Conservation (phyloP, 2,888 invertebrate species). For the Alviniconcha strummeri region DNA sequence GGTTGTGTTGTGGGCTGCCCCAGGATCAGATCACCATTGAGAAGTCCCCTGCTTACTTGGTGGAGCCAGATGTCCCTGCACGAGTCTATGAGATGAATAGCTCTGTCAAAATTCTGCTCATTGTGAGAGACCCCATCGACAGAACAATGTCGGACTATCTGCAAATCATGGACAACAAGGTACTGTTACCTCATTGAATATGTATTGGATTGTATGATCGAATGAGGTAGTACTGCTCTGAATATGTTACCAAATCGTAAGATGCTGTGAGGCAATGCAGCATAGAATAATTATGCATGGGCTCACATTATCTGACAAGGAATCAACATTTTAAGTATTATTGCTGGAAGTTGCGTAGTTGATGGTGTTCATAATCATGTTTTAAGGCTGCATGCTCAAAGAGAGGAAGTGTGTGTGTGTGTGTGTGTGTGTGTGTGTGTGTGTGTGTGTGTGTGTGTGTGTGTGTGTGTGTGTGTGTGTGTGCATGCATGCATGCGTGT, state of each 20-base stretch:
- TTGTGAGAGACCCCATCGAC: slow-evolving; percentile 95
- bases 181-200: background rate
- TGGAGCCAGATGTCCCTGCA: slow-evolving; percentile 93
- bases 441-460: background rate
- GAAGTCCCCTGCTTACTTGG: slow-evolving; percentile 97
- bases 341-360: too few relatives aligned
- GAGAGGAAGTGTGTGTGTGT: background rate
- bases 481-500: background rate
- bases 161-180: slow-evolving; percentile 81
- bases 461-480: background rate
- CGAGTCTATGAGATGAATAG: slow-evolving; percentile 95
- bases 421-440: background rate
- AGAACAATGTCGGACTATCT: slow-evolving; percentile 97
- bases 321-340: too few relatives aligned
- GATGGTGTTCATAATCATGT: too few relatives aligned
- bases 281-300: too few relatives aligned
- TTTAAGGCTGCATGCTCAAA: background rate
- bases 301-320: too few relatives aligned
- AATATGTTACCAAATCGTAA: too few relatives aligned
- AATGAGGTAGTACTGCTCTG: too few relatives aligned
- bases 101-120: slow-evolving; percentile 88
- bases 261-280: too few relatives aligned
- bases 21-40: slow-evolving; percentile 94
- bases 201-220: too few relatives aligned
- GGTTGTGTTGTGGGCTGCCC: too few relatives aligned